A percentile compares a stretch with the other conserved stretches of the same genome.
Evolutionary conservation across 2,113 vertebrate species (phyloP).

Genomic region (Oreochromis tanganicae): DNA sequence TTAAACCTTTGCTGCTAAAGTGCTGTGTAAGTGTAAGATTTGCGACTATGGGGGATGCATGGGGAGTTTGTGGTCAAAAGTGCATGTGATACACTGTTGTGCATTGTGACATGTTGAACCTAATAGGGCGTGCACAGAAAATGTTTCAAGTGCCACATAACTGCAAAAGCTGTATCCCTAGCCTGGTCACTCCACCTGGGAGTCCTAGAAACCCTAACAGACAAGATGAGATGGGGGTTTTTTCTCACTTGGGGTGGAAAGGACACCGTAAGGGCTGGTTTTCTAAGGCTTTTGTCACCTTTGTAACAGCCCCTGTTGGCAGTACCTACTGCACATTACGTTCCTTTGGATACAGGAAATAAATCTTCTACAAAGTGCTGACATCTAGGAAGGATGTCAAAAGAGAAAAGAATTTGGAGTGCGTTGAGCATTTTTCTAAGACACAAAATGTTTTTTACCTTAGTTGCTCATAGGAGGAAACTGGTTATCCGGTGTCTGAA

Average conservation of each 20-base stretch:
- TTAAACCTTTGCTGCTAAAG: background rate
- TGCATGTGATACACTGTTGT: slow-evolving; percentile 3
- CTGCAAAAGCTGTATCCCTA: background rate
- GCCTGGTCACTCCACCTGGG: background rate
- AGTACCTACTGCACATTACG: slow-evolving; percentile 35
- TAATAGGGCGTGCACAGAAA: background rate
- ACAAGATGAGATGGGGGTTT: background rate
- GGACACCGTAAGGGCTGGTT: background rate
- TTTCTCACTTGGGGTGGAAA: background rate
- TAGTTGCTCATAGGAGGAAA: slow-evolving; percentile 20
- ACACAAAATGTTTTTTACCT: slow-evolving; percentile 22
- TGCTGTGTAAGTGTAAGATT: background rate
- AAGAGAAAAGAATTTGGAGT: slow-evolving; percentile 15
- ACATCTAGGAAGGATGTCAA: slow-evolving; percentile 38
- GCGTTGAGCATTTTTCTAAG: slow-evolving; percentile 51
- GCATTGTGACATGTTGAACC: background rate
- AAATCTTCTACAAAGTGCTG: slow-evolving; percentile 44
- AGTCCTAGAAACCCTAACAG: background rate
- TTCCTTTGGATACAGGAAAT: slow-evolving; percentile 33
- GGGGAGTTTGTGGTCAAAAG: background rate
- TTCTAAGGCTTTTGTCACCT: slow-evolving; percentile 46
- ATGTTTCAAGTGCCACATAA: background rate
- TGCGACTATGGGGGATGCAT: background rate
- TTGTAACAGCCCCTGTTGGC: slow-evolving; percentile 10
- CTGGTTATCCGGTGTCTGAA: slow-evolving; percentile 47